Evolutionary conservation across 2,888 invertebrate genomes (phyloP).

Genomic region (Xestobium rufovillosum): DNA sequence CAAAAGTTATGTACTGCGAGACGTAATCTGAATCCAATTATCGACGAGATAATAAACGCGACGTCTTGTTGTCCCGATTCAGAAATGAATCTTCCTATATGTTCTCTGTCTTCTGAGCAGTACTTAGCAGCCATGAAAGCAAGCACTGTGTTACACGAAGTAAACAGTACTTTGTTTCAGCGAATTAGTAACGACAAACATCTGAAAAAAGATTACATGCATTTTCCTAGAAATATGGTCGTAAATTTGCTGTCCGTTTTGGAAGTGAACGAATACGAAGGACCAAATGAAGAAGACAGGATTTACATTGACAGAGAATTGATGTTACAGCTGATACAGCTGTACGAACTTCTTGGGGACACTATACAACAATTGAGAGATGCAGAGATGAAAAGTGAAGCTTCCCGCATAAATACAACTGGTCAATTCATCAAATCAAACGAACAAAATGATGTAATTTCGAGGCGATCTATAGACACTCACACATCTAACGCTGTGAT

Average conservation of each 20-base stretch:
- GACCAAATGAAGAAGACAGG: too few species aligned
- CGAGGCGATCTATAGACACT: too few species aligned
- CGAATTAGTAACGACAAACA: conserved; percentile 6
- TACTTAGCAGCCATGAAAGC: conserved; percentile 4
- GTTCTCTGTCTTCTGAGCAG: conserved; percentile 3
- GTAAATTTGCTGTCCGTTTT: background rate
- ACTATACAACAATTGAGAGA: conserved; percentile 20
- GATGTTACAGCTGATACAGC: conserved; percentile 21
- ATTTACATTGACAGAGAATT: conserved; percentile 23
- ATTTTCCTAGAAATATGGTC: background rate
- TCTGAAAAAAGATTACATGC: background rate
- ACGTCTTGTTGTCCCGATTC: background rate
- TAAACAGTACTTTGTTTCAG: too few species aligned
- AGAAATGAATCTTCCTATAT: conserved; percentile 6
- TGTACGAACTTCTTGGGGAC: conserved; percentile 22
- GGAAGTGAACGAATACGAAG: too few species aligned
- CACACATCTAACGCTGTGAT: too few species aligned
- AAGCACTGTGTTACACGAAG: conserved; percentile 8
- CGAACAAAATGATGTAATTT: too few species aligned
- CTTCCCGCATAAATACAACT: too few species aligned
- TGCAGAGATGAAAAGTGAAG: conserved; percentile 11
- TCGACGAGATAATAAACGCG: background rate
- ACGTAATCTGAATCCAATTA: background rate
- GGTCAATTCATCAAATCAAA: too few species aligned
- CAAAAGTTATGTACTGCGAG: background rate